A percentile compares a stretch with the other conserved stretches of the same genome.
Conservation (phyloP, 2,888 invertebrate genomes). For the Pegoplata infirma region DNA sequence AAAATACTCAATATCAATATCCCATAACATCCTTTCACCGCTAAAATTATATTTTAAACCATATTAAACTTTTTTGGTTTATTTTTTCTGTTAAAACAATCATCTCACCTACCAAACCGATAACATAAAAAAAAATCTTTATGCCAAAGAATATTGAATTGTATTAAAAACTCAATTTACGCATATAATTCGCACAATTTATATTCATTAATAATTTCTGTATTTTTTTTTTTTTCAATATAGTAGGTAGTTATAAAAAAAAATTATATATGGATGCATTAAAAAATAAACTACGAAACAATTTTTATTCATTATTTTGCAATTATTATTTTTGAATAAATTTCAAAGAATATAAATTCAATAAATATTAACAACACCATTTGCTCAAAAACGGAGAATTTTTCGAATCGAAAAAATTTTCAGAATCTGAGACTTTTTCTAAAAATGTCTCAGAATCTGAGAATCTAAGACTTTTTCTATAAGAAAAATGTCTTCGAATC, state of each 20-base stretch:
- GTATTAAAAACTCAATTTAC: constrained; percentile 59
- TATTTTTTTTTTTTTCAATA: not conserved
- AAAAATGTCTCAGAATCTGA: too few relatives aligned
- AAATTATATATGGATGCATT: too few relatives aligned
- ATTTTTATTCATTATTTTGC: constrained; percentile 62
- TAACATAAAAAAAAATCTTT: constrained; percentile 8
- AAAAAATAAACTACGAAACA: constrained; percentile 23
- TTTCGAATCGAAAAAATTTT: constrained; percentile 21
- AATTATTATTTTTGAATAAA: constrained; percentile 63
- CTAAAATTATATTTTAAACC: too few relatives aligned
- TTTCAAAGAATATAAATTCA: constrained; percentile 41
- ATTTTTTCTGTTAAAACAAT: not conserved
- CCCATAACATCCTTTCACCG: too few relatives aligned
- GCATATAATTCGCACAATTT: constrained; percentile 60
- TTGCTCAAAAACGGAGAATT: too few relatives aligned
- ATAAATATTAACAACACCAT: too few relatives aligned
- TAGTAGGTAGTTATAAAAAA: too few relatives aligned
- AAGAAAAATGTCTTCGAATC: too few relatives aligned
- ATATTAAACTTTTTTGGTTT: too few relatives aligned
- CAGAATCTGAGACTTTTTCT: too few relatives aligned
- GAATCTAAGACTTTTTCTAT: too few relatives aligned
- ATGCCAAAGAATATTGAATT: constrained; percentile 49
- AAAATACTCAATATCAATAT: too few relatives aligned
- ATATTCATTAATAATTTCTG: constrained; percentile 61
- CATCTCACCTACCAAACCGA: not conserved